Conservation (phyloP, 1,140 invertebrate genomes). For the Stegodyphus mimosarum region DNA sequence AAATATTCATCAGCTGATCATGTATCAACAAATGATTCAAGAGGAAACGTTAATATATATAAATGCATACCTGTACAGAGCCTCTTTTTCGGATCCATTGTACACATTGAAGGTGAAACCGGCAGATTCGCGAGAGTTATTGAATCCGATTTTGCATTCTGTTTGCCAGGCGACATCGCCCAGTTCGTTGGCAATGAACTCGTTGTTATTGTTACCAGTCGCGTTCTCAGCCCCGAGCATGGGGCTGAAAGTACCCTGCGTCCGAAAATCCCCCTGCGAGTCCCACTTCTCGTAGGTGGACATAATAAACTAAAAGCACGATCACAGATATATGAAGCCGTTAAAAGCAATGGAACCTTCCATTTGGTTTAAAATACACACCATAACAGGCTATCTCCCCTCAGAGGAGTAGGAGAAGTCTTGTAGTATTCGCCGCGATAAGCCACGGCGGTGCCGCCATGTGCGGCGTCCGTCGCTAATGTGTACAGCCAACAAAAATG, state of each 20-base stretch:
- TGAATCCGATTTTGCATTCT: conserved; percentile 49
- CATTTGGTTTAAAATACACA: conserved; percentile 17
- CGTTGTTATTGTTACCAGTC: conserved; percentile 24
- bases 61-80: conserved; percentile 33
- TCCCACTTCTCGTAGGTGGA: conserved; percentile 55
- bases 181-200: conserved; percentile 34
- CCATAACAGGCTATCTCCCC: conserved; percentile 26
- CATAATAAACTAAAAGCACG: conserved; percentile 26
- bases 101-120: conserved; percentile 46
- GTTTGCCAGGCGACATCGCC: conserved; percentile 50
- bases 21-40: neutral
- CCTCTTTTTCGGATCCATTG: conserved; percentile 35
- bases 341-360: conserved; percentile 27
- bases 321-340: conserved; percentile 9
- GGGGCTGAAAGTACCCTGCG: conserved; percentile 39
- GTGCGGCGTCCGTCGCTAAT: conserved; percentile 55
- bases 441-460: conserved; percentile 47
- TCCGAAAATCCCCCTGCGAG: conserved; percentile 18
- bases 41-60: neutral
- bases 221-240: conserved; percentile 26
- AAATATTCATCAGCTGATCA: neutral
- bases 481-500: conserved; percentile 44
- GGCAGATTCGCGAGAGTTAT: conserved; percentile 1
- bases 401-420: conserved; percentile 36
- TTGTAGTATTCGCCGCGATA: neutral